Conservation (phyloP, 2,888 invertebrate genomes). For the Zygogramma bicolorata region DNA sequence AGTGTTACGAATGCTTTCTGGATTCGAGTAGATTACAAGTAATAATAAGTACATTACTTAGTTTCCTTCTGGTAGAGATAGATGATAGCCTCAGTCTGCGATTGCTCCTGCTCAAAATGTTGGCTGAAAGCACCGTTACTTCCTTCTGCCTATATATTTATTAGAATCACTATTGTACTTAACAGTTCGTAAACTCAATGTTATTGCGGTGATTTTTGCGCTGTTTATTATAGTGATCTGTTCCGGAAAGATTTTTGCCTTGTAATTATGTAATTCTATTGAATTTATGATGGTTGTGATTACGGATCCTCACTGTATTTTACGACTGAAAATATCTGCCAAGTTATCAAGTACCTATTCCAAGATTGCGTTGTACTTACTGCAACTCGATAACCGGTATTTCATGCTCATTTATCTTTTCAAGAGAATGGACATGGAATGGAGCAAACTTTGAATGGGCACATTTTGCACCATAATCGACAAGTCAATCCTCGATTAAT, state of each 20-base stretch:
- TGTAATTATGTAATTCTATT: background rate
- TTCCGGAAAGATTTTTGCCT: background rate
- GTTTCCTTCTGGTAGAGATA: conserved; percentile 1
- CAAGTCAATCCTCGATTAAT: too few relatives aligned
- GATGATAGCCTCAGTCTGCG: conserved; percentile 20
- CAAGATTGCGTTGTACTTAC: background rate
- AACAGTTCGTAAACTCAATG: conserved; percentile 3
- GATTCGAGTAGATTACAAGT: conserved; percentile 30
- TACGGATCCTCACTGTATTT: background rate
- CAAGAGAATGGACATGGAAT: background rate
- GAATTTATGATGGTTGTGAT: background rate
- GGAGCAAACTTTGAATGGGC: background rate
- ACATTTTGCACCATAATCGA: too few relatives aligned
- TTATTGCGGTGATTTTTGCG: conserved; percentile 18
- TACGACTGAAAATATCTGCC: background rate
- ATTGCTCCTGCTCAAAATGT: conserved; percentile 23
- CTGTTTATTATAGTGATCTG: background rate
- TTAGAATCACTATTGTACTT: conserved; percentile 24
- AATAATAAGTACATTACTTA: background rate
- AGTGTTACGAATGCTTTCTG: conserved; percentile 29
- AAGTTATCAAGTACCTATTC: background rate
- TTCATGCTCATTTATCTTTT: background rate
- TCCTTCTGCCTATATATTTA: conserved; percentile 12
- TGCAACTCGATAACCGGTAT: background rate
- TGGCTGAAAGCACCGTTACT: conserved; percentile 20